phyloP scores from a whole-genome alignment of 2,797 vertebrate species.

The Sphenopsis melanotis region DNA sequence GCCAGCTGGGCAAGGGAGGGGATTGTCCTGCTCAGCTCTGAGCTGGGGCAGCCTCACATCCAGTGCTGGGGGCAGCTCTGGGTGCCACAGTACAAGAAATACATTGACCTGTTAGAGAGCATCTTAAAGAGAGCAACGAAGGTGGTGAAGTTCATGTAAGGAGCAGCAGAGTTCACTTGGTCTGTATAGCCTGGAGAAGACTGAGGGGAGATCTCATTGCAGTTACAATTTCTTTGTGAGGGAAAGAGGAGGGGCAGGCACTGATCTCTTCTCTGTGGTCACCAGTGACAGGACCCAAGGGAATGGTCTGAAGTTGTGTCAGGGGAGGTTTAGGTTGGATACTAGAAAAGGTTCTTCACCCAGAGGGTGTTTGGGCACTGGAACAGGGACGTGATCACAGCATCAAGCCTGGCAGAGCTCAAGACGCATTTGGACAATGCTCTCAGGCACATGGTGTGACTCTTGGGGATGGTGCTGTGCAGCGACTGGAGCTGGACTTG shows the following conservation, averaged over 20 bases:
- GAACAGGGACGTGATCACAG: not conserved
- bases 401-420: not conserved
- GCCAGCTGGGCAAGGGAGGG: accelerated
- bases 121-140: not conserved
- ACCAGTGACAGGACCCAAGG: accelerated
- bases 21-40: not conserved
- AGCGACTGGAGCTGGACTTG: not conserved
- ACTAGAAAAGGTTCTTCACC: accelerated
- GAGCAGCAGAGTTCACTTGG: not conserved
- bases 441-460: not conserved
- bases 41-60: accelerated
- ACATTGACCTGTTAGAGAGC: not conserved
- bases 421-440: not conserved
- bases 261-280: not conserved
- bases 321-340: not conserved
- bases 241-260: not conserved
- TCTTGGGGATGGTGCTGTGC: not conserved
- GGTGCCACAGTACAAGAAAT: not conserved
- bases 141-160: not conserved
- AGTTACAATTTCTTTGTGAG: accelerated
- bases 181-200: not conserved
- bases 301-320: not conserved
- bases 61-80: accelerated
- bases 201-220: not conserved
- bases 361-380: accelerated